Percentiles rank a stretch among this genome's conserved stretches.
phyloP scores from a whole-genome alignment of 2,888 invertebrate genomes.

The Oxystoma pomonae region DNA sequence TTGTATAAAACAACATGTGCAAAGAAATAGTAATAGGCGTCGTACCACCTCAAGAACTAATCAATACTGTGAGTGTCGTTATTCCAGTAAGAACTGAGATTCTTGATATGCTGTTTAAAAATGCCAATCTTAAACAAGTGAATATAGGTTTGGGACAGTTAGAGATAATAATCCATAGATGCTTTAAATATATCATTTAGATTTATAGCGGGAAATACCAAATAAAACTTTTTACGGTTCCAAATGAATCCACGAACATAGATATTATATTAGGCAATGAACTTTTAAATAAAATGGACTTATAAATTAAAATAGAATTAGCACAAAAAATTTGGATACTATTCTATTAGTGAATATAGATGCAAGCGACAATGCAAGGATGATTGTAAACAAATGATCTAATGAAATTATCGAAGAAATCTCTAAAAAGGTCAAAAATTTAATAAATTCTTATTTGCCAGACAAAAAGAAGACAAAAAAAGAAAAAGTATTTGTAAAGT shows the following conservation, averaged over 20 bases:
- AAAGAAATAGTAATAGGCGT: too few species aligned
- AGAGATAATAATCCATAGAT: not conserved
- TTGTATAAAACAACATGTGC: too few species aligned
- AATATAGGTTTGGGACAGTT: too few species aligned
- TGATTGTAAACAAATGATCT: not conserved
- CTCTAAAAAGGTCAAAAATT: not conserved
- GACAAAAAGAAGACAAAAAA: slow-evolving; percentile 10
- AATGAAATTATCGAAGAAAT: slow-evolving; percentile 1
- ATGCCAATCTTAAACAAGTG: too few species aligned
- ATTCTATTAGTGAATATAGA: not conserved
- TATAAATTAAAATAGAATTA: slow-evolving; percentile 10
- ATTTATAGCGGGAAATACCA: not conserved
- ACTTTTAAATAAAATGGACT: not conserved
- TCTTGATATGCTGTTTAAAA: too few species aligned
- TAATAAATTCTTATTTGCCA: slow-evolving; percentile 13
- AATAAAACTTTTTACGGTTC: not conserved
- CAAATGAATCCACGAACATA: not conserved
- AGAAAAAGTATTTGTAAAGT: too few species aligned
- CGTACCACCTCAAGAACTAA: too few species aligned
- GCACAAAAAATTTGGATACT: slow-evolving; percentile 9
- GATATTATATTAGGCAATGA: not conserved
- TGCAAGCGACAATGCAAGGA: too few species aligned
- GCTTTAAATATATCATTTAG: not conserved
- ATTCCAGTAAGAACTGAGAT: too few species aligned
- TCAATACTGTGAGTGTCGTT: too few species aligned